A percentile compares a stretch with the other conserved stretches of the same genome.
These are phyloP conservation scores for Tupaia chinensis DNA, from an alignment of 2,113 vertebrate genomes.

Conservation along the genomic window DNA sequence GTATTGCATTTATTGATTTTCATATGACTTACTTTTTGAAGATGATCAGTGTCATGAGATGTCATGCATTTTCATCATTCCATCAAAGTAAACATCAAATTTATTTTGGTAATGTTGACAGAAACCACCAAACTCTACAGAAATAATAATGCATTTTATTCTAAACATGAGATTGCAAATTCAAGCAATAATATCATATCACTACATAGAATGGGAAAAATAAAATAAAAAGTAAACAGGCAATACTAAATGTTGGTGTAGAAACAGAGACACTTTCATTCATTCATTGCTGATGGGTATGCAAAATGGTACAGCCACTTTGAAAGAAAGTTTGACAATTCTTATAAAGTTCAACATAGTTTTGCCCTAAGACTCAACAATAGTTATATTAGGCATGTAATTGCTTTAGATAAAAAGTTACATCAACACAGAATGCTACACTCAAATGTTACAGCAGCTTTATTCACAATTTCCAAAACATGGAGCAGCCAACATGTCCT, in stretches of 20 bases:
- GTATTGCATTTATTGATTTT: background rate
- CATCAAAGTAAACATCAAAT: background rate
- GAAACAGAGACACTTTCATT: background rate
- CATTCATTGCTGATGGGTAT: background rate
- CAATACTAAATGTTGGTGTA: background rate
- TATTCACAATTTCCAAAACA: background rate
- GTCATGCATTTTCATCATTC: background rate
- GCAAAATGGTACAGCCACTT: background rate
- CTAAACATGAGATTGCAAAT: background rate
- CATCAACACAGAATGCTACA: background rate
- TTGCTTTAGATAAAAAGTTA: background rate
- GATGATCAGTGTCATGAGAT: background rate
- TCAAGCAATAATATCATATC: background rate
- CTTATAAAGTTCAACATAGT: background rate
- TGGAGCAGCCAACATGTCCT: background rate
- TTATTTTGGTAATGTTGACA: background rate
- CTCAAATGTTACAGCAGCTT: background rate
- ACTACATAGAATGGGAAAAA: background rate
- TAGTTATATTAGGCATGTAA: background rate
- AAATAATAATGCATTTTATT: too few species aligned
- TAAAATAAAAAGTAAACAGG: background rate
- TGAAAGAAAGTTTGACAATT: background rate
- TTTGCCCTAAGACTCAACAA: background rate
- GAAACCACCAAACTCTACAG: too few species aligned
- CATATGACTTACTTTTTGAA: slow-evolving; percentile 12